These are phyloP conservation scores for Cataglyphis altisquamis DNA, from an alignment of 2,888 invertebrate genomes.

Conservation along the genomic window DNA sequence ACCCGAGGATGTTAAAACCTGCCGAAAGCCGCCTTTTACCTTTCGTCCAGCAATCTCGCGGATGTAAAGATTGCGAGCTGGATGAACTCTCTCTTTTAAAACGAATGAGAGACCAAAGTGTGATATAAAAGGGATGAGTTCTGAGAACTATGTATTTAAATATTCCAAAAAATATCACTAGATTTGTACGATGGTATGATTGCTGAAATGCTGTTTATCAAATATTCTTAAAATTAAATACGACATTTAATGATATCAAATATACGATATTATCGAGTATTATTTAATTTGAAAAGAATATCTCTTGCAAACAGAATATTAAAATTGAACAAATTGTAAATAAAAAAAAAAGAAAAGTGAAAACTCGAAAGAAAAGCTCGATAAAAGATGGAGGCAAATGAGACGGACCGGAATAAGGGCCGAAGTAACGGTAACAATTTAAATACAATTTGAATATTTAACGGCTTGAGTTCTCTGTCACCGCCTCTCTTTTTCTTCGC, in stretches of 20 bases:
- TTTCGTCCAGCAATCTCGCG: constrained; percentile 41
- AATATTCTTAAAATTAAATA: neutral
- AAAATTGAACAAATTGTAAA: neutral
- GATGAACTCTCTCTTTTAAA: constrained; percentile 8
- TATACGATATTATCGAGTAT: neutral
- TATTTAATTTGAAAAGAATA: neutral
- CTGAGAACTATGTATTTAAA: neutral
- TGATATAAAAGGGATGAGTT: constrained; percentile 15
- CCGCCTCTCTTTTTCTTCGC: constrained; percentile 49
- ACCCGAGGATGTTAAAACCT: constrained; percentile 71
- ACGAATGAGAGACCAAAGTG: neutral
- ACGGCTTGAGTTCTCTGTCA: constrained; percentile 67
- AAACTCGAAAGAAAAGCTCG: constrained; percentile 10
- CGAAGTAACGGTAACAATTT: constrained; percentile 73
- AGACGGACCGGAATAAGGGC: constrained; percentile 45
- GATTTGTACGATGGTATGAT: neutral
- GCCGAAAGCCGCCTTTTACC: constrained; percentile 67
- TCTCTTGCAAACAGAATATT: neutral
- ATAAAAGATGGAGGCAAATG: constrained; percentile 37
- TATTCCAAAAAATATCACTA: neutral
- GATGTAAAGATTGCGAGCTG: constrained; percentile 50
- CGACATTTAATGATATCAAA: neutral
- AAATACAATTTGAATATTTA: constrained; percentile 80
- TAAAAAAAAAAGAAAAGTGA: constrained; percentile 14
- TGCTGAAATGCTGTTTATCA: neutral